Conservation (phyloP, 2,888 invertebrate genomes). For the Homarus gammarus region DNA sequence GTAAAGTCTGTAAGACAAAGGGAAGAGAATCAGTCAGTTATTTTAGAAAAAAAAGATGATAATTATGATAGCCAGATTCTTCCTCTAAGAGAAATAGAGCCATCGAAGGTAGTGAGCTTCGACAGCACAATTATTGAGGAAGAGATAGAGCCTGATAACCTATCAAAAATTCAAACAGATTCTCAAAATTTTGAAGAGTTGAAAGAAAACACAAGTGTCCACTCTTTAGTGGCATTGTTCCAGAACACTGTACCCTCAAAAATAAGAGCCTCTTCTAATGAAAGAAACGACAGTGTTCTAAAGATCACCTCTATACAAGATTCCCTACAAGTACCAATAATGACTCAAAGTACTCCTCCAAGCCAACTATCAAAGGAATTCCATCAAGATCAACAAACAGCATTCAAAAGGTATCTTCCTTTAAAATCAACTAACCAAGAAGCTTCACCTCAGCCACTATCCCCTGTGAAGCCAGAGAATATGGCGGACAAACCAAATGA, state of each 20-base stretch:
- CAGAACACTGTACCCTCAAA: too few species aligned
- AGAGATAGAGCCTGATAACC: too few species aligned
- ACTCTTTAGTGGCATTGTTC: too few species aligned
- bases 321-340: neutral
- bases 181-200: too few species aligned
- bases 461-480: neutral
- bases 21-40: neutral
- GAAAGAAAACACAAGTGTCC: too few species aligned
- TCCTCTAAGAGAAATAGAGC: neutral
- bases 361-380: neutral
- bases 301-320: too few species aligned
- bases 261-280: too few species aligned
- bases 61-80: neutral
- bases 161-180: too few species aligned
- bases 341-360: neutral
- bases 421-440: neutral
- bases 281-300: too few species aligned
- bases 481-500: neutral
- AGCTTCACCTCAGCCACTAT: neutral
- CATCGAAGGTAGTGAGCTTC: too few species aligned
- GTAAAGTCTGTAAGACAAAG: neutral
- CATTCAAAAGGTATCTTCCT: neutral
- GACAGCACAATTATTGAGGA: too few species aligned
- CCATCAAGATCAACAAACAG: neutral
- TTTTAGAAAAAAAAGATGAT: neutral